Conservation (phyloP, 2,888 invertebrate species). For the Trachelus iudaicus region DNA sequence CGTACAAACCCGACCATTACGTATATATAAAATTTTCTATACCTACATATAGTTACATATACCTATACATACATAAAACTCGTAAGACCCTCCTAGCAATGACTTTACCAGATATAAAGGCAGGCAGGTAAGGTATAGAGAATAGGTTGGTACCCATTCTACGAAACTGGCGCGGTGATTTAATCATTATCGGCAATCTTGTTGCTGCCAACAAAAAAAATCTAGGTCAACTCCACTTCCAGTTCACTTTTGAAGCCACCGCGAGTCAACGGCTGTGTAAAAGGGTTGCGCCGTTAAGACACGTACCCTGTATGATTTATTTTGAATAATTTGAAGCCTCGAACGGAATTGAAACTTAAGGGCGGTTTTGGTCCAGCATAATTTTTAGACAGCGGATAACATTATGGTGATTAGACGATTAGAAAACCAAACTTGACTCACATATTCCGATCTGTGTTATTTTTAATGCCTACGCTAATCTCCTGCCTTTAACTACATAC, state of each 20-base stretch:
- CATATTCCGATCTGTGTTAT: background rate
- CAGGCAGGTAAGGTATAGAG: background rate
- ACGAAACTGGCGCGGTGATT: constrained; percentile 45
- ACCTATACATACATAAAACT: background rate
- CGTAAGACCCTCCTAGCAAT: constrained; percentile 2
- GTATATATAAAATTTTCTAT: background rate
- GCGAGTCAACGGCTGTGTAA: background rate
- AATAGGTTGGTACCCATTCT: constrained; percentile 24
- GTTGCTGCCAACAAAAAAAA: constrained; percentile 45
- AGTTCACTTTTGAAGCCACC: constrained; percentile 5
- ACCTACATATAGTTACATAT: background rate
- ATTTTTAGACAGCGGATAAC: background rate
- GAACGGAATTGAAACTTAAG: background rate
- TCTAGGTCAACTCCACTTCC: constrained; percentile 39
- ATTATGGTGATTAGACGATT: background rate
- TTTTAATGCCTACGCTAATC: background rate
- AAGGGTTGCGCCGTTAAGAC: background rate
- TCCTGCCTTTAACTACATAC: background rate
- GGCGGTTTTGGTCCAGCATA: background rate
- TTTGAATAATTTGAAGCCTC: too few relatives aligned
- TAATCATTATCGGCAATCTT: constrained; percentile 51
- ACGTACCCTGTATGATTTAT: background rate
- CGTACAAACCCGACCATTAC: background rate
- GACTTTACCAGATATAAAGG: background rate
- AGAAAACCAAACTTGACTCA: background rate